These are phyloP conservation scores for Nothoprocta perdicaria DNA, from an alignment of 2,113 vertebrate genomes.

Conservation along the genomic window DNA sequence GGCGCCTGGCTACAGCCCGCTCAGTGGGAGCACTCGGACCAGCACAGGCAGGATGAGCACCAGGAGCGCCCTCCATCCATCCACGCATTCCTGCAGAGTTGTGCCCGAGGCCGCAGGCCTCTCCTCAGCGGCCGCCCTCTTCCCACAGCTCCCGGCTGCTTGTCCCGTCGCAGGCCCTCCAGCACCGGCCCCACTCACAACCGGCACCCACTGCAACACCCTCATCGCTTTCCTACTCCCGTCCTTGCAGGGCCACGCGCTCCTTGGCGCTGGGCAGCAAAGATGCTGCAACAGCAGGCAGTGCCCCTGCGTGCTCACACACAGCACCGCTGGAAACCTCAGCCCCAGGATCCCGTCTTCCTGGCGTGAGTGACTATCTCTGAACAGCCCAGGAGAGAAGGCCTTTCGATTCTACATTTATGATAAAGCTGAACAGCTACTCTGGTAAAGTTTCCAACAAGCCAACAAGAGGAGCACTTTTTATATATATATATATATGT, in stretches of 20 bases:
- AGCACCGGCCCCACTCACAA: background rate
- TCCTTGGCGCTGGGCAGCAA: background rate
- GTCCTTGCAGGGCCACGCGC: rapidly evolving
- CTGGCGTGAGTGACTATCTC: background rate
- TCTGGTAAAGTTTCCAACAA: slow-evolving; percentile 1
- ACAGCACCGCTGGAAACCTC: background rate
- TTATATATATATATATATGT: background rate
- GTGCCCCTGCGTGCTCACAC: background rate
- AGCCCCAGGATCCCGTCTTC: background rate
- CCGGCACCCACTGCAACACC: background rate
- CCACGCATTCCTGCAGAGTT: background rate
- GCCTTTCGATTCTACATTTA: background rate
- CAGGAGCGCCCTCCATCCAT: background rate
- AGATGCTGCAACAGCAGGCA: background rate
- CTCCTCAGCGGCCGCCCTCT: background rate
- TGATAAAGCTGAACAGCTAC: background rate
- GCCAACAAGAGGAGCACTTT: background rate
- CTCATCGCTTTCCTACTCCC: background rate
- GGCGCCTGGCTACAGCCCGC: background rate
- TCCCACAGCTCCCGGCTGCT: background rate
- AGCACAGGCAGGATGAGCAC: background rate
- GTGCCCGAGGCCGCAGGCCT: rapidly evolving
- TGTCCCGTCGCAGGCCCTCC: background rate
- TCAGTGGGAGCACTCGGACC: background rate
- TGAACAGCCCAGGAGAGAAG: slow-evolving; percentile 9